Base-by-base conservation (phyloP, 1,140 invertebrate genomes). In the Gyrodactylus bullatarudis region DNA sequence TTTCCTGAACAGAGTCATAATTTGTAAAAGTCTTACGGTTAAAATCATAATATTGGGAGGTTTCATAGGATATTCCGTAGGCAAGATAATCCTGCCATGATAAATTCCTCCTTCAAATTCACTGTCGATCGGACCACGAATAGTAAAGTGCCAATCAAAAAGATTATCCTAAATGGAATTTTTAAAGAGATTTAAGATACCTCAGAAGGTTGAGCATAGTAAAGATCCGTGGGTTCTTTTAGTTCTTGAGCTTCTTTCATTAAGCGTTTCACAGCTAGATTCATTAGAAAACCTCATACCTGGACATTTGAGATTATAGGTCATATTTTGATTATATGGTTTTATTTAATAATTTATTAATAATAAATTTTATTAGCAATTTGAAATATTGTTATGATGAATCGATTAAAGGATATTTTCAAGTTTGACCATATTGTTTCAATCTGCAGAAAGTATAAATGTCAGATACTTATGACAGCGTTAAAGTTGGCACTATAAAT, bases 81-180 rank as follows among this genome's bases (percentile, higher is more conserved):
- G 85, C 73, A 96, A 82, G 72, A 92, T 82, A 78, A 96, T 94
- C 76, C 91, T 84, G 1, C 83, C 90, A 82, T 93, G 90, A 79
- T 92, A 93, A 75, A 91, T 83, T 27, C 90, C 90, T 74, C 86
- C 87, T 76, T 89, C 87, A 82, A 91, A 94, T 68, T 91, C 89
- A 0, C 88, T 87, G 1, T 87, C 87, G 26, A 84, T 84, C 25
- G 89, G 89, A 20, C 91, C 91, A 78, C 87, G 83, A 8, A 95
- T 86, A 0, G 91, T 95, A 80, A 95, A 96, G 82, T 96, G 92
- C 92, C 92, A 95, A 79, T 96, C 91, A 82, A 95, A 96, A 25
- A 96, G 80, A 82, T 95, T 95, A 77, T 94, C 90, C 79, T 95
- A 89, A 21, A 95, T 16, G 8, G 8, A n/a, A n/a, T 54, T n/a